These are phyloP conservation scores for Podarcis siculus DNA, from an alignment of 2,797 vertebrate species.

Conservation along the genomic window DNA sequence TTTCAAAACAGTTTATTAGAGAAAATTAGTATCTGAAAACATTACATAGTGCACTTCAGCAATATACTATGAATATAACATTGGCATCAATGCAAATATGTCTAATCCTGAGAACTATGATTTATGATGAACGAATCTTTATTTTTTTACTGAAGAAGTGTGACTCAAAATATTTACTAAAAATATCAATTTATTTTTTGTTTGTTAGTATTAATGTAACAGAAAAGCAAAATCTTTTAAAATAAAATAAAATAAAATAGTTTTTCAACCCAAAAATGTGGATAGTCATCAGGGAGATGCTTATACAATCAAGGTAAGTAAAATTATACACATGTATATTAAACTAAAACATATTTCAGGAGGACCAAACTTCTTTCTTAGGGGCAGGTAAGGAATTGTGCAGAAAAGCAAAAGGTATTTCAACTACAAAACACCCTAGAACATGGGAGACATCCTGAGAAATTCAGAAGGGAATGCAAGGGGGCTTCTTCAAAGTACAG, in stretches of 20 bases:
- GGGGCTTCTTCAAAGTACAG: neutral
- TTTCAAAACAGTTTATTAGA: too few relatives aligned
- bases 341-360: too few relatives aligned
- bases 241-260: too few relatives aligned
- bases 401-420: too few relatives aligned
- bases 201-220: neutral
- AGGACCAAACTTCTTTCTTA: too few relatives aligned
- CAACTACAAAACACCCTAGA: neutral
- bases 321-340: too few relatives aligned
- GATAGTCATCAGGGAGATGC: too few relatives aligned
- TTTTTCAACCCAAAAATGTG: too few relatives aligned
- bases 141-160: neutral
- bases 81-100: neutral
- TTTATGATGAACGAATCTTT: neutral
- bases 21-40: too few relatives aligned
- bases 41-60: neutral
- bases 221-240: neutral
- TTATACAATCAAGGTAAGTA: too few relatives aligned
- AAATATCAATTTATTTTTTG: neutral
- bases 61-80: neutral
- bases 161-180: neutral
- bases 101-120: neutral
- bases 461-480: neutral
- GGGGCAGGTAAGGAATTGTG: too few relatives aligned
- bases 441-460: neutral